Percentiles rank a stretch among this genome's conserved stretches.
Evolutionary conservation across 37 sponge, comb jelly and placozoan species (phyloP).

Genomic region (Beroe forskalii): DNA sequence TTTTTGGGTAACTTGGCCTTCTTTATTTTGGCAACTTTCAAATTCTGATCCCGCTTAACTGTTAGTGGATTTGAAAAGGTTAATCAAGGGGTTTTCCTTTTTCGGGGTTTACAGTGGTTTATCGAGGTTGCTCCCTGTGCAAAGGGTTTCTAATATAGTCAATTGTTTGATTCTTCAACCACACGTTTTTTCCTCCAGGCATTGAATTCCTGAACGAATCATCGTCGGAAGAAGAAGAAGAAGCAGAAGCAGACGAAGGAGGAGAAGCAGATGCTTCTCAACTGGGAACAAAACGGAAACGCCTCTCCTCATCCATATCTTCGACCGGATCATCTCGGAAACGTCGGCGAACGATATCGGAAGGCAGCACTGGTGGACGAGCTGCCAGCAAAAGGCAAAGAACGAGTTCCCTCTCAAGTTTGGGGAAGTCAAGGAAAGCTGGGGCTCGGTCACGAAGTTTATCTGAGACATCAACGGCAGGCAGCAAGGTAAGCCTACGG

Average conservation of each 20-base stretch:
- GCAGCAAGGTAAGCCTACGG: slow-evolving; percentile 63
- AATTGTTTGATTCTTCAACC: too few relatives aligned
- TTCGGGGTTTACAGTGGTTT: too few relatives aligned
- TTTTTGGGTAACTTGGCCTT: too few relatives aligned
- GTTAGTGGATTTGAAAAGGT: too few relatives aligned
- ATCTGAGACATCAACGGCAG: slow-evolving; percentile 3
- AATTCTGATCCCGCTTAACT: too few relatives aligned
- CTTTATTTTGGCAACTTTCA: too few relatives aligned
- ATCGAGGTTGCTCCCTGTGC: too few relatives aligned
- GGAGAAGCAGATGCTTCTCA: slow-evolving; percentile 4
- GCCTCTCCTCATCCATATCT: slow-evolving; percentile 6
- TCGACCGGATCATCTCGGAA: background rate
- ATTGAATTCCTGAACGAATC: slow-evolving; percentile 58
- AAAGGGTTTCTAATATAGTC: too few relatives aligned
- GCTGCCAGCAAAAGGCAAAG: slow-evolving; percentile 13
- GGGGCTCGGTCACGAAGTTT: background rate
- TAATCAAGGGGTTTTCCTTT: too few relatives aligned
- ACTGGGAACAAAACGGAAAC: slow-evolving; percentile 56
- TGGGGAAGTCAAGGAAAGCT: background rate
- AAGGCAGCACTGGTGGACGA: background rate
- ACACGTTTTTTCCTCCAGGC: background rate
- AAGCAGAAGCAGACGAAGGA: slow-evolving; percentile 32
- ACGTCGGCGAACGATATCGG: slow-evolving; percentile 19
- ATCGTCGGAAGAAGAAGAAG: slow-evolving; percentile 11
- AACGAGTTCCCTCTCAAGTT: background rate